Conservation (phyloP, 1,140 invertebrate genomes). For the Macrostomum lignano region DNA sequence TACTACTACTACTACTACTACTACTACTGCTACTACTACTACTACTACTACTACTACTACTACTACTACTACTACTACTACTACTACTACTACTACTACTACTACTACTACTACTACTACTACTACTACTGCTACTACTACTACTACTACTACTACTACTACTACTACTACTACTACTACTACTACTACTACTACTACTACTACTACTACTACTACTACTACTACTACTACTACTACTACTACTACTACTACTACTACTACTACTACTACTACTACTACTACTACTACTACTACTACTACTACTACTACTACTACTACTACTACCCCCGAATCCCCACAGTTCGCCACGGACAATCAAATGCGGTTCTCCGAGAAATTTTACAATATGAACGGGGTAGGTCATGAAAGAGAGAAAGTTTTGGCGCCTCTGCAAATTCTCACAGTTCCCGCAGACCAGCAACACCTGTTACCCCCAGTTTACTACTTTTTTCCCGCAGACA, state of each 20-base stretch:
- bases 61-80: slow-evolving; percentile 5
- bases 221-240: not conserved
- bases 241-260: slow-evolving; percentile 4
- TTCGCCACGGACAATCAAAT: too few relatives aligned
- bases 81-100: slow-evolving; percentile 6
- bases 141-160: slow-evolving; percentile 5
- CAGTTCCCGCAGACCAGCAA: too few relatives aligned
- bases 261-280: slow-evolving; percentile 4
- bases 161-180: slow-evolving; percentile 5
- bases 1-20: slow-evolving; percentile 6
- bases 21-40: slow-evolving; percentile 4
- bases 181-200: slow-evolving; percentile 4
- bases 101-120: slow-evolving; percentile 6
- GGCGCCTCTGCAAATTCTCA: too few relatives aligned
- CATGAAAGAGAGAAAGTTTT: too few relatives aligned
- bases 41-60: slow-evolving; percentile 4
- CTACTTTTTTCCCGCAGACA: too few relatives aligned
- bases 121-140: slow-evolving; percentile 5
- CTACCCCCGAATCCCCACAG: too few relatives aligned
- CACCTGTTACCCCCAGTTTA: too few relatives aligned
- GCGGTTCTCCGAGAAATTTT: too few relatives aligned
- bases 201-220: slow-evolving; percentile 2
- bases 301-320: slow-evolving; percentile 5
- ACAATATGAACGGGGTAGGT: too few relatives aligned
- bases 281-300: slow-evolving; percentile 4